Conservation (phyloP, 1,140 invertebrate species). For the Pseudoatta argentina region DNA sequence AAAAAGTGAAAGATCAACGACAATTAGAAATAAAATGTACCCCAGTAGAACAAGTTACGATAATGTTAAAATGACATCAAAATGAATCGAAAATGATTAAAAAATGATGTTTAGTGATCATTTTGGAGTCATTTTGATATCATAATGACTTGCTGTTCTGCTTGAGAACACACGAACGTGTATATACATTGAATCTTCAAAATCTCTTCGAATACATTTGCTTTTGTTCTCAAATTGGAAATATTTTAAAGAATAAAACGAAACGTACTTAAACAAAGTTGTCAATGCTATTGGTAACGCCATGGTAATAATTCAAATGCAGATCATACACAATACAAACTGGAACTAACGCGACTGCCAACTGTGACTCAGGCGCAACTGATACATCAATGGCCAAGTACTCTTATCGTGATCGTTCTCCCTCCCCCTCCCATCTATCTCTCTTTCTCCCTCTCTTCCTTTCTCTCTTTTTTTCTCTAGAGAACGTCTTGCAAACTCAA, state of each 20-base stretch:
- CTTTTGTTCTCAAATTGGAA: neutral
- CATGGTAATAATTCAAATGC: slow-evolving; percentile 47
- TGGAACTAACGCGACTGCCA: neutral
- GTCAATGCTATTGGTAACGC: slow-evolving; percentile 69
- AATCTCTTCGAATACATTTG: neutral
- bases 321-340: neutral
- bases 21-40: neutral
- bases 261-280: slow-evolving; percentile 70
- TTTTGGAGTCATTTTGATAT: no score
- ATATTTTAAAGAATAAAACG: slow-evolving; percentile 15
- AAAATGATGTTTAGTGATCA: no score
- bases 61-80: no score
- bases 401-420: neutral
- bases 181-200: neutral
- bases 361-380: no score
- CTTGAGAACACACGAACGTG: neutral
- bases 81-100: no score
- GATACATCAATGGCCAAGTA: no score
- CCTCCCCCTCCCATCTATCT: neutral
- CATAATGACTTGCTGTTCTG: no score
- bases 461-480: neutral
- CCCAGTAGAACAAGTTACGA: no score
- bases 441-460: neutral
- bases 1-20: neutral
- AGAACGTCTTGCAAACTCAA: neutral